These are phyloP conservation scores for Cinclus cinclus DNA, from an alignment of 2,113 vertebrate species.

Conservation along the genomic window DNA sequence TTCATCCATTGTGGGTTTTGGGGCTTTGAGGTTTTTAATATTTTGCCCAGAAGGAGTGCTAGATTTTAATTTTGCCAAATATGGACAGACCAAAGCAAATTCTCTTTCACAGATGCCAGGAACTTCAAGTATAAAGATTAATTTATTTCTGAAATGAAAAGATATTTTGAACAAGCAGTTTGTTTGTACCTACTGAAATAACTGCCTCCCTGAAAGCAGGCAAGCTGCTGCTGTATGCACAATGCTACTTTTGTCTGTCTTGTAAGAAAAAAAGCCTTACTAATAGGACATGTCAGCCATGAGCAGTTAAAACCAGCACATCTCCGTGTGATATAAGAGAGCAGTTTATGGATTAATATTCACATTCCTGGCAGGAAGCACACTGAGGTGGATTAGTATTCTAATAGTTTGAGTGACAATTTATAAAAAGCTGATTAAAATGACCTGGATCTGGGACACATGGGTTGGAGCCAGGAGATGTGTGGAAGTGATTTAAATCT, in stretches of 20 bases:
- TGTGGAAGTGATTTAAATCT: constrained; percentile 16
- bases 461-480: background rate
- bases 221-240: background rate
- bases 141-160: background rate
- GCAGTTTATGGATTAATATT: background rate
- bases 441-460: background rate
- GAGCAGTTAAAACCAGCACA: background rate
- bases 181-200: background rate
- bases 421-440: constrained; percentile 41
- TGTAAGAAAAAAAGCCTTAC: background rate
- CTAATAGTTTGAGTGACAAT: background rate
- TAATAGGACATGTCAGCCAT: background rate
- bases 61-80: background rate
- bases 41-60: background rate
- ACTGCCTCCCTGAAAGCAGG: background rate
- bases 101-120: background rate
- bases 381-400: background rate
- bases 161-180: background rate
- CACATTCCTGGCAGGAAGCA: constrained; percentile 6
- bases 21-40: background rate
- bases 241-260: background rate
- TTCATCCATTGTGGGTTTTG: background rate
- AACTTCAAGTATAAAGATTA: background rate
- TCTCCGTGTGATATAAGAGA: background rate
- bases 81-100: background rate